A percentile compares a stretch with the other conserved stretches of the same genome.
Evolutionary conservation across 1,140 invertebrate species (phyloP).

Genomic region (Drosophila arizonae): DNA sequence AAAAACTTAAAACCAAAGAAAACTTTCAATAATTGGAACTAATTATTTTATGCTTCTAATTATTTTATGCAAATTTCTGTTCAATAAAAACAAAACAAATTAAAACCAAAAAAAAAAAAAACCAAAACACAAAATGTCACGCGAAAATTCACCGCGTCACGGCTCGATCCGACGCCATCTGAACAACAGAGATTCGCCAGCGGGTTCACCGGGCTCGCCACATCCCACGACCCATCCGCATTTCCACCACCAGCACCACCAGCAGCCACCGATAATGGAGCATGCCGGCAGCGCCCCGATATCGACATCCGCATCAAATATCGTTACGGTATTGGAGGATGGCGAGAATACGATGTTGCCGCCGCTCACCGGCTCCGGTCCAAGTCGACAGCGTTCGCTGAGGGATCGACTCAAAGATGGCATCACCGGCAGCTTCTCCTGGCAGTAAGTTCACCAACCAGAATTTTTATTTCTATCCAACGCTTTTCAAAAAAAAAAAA

Average conservation of each 20-base stretch:
- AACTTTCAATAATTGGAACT: conserved; percentile 64
- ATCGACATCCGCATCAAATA: conserved; percentile 76
- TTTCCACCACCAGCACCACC: conserved; percentile 56
- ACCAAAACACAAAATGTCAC: conserved; percentile 64
- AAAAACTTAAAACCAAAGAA: conserved; percentile 12
- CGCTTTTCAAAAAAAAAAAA: conserved; percentile 37
- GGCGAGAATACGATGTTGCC: conserved; percentile 73
- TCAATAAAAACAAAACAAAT: conserved; percentile 48
- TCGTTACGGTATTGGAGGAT: conserved; percentile 73
- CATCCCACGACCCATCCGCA: conserved; percentile 67
- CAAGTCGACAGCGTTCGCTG: conserved; percentile 86
- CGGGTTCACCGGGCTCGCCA: conserved; percentile 60
- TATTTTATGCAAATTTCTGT: conserved; percentile 75
- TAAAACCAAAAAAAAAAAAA: conserved; percentile 37
- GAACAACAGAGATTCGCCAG: conserved; percentile 69
- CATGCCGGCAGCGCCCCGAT: conserved; percentile 66
- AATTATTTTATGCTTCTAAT: conserved; percentile 79
- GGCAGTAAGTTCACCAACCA: conserved; percentile 87
- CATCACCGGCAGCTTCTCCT: conserved; percentile 89
- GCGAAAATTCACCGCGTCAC: conserved; percentile 81
- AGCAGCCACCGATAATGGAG: conserved; percentile 76
- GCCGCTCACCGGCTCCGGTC: conserved; percentile 84
- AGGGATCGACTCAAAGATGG: conserved; percentile 89
- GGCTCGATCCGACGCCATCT: conserved; percentile 71
- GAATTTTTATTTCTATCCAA: conserved; percentile 23